Evolutionary conservation across 2,888 invertebrate species (phyloP).

Genomic region (Cetonia aurata): DNA sequence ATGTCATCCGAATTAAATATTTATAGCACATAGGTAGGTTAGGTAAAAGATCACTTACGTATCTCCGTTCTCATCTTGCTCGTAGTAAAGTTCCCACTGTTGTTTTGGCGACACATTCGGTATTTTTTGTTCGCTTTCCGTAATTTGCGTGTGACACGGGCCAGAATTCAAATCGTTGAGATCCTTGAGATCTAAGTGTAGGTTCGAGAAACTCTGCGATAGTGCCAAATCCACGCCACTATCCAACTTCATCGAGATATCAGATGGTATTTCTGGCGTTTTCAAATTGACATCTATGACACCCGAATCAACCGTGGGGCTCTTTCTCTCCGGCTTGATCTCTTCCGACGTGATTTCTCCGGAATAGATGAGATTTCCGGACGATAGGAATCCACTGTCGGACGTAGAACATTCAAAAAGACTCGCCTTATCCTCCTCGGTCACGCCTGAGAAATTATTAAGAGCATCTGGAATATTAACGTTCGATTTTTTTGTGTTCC

Average conservation of each 20-base stretch:
- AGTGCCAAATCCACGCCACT: constrained; percentile 75
- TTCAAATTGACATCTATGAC: constrained; percentile 36
- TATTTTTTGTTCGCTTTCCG: constrained; percentile 7
- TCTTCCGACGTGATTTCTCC: constrained; percentile 59
- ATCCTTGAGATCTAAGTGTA: constrained; percentile 66
- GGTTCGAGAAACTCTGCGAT: constrained; percentile 73
- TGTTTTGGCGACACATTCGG: constrained; percentile 53
- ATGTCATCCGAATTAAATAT: no score
- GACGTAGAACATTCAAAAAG: constrained; percentile 55
- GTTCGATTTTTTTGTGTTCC: constrained; percentile 47
- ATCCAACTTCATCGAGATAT: constrained; percentile 71
- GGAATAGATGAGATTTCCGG: constrained; percentile 59
- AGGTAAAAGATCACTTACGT: constrained; percentile 76
- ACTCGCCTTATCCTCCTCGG: constrained; percentile 57
- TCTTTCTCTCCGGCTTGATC: constrained; percentile 41
- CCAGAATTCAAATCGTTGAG: constrained; percentile 61
- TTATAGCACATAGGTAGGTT: constrained; percentile 15
- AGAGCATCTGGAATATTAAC: constrained; percentile 59
- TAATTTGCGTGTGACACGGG: constrained; percentile 45
- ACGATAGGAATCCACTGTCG: constrained; percentile 64
- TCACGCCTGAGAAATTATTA: constrained; percentile 54
- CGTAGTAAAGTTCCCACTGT: constrained; percentile 77
- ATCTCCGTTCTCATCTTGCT: constrained; percentile 87
- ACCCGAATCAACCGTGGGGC: constrained; percentile 20
- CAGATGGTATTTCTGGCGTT: constrained; percentile 25